Percentiles rank a stretch among this genome's conserved stretches.
These are phyloP conservation scores for Uria lomvia DNA, from an alignment of 2,113 vertebrate genomes.

Conservation along the genomic window DNA sequence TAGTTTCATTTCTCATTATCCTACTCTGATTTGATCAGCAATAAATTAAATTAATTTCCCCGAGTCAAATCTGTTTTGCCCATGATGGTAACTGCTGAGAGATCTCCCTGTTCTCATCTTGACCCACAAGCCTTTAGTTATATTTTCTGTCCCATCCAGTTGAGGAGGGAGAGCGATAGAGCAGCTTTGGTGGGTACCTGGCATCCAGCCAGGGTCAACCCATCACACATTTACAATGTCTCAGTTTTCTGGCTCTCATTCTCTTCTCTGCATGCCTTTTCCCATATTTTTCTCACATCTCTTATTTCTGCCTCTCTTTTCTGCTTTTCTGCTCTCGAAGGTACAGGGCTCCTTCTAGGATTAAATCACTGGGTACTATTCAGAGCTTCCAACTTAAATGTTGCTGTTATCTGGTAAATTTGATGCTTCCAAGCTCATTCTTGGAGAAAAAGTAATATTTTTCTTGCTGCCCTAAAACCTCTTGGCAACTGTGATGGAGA, in stretches of 20 bases:
- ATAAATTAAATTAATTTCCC: neutral
- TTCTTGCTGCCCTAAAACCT: neutral
- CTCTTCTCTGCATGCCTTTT: neutral
- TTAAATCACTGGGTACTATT: neutral
- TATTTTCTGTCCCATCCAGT: neutral
- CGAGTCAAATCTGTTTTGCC: neutral
- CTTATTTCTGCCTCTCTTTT: neutral
- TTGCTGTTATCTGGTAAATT: neutral
- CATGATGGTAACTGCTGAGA: neutral
- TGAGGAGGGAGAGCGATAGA: neutral
- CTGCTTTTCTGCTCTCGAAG: neutral
- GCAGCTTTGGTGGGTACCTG: neutral
- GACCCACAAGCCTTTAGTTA: neutral
- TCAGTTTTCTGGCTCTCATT: neutral
- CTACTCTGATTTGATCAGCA: neutral
- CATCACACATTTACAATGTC: neutral
- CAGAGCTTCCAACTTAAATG: neutral
- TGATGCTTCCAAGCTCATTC: neutral
- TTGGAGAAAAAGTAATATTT: neutral
- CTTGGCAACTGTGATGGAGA: neutral
- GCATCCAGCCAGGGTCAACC: neutral
- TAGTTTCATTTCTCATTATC: neutral
- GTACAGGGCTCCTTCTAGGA: neutral
- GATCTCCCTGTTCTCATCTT: neutral
- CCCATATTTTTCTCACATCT: neutral